Evolutionary conservation across 2,113 vertebrate species (phyloP).

Genomic region (Lepus timidus): DNA sequence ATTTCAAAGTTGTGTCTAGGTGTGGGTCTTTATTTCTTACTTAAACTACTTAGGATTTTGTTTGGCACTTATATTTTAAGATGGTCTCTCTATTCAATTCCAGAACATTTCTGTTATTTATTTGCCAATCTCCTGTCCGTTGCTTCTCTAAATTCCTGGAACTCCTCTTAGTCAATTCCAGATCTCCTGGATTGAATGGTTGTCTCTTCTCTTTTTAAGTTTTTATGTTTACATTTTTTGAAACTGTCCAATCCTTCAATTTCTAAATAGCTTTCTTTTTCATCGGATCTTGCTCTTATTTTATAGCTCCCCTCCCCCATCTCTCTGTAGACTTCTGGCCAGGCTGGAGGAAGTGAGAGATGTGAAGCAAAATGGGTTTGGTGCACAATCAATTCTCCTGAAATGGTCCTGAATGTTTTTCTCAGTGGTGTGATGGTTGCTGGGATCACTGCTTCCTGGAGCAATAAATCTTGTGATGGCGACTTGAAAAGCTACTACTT

Average conservation of each 20-base stretch:
- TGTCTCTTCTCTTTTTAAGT: not conserved
- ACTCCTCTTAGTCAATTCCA: not conserved
- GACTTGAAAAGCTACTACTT: not conserved
- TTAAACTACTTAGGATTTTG: not conserved
- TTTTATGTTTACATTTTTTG: constrained; percentile 14
- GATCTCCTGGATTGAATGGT: not conserved
- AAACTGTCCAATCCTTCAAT: not conserved
- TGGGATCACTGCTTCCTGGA: not conserved
- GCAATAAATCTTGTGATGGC: not conserved
- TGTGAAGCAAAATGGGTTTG: not conserved
- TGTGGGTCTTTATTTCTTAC: not conserved
- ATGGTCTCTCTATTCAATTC: not conserved
- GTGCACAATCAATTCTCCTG: not conserved
- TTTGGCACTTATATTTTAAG: constrained; percentile 5
- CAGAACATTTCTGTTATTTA: constrained; percentile 15
- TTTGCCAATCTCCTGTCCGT: not conserved
- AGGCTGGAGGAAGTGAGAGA: not conserved
- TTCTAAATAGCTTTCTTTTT: constrained; percentile 31
- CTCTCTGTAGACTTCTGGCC: constrained; percentile 12
- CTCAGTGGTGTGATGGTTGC: not conserved
- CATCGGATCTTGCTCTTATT: not conserved
- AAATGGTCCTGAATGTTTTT: not conserved
- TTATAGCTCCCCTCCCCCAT: not conserved
- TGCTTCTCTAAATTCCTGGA: not conserved
- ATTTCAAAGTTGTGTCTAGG: not conserved